A percentile compares a stretch with the other conserved stretches of the same genome.
Evolutionary conservation across 53 echinoderm and acorn worm species (phyloP).

Genomic region (Actinopyga echinites): DNA sequence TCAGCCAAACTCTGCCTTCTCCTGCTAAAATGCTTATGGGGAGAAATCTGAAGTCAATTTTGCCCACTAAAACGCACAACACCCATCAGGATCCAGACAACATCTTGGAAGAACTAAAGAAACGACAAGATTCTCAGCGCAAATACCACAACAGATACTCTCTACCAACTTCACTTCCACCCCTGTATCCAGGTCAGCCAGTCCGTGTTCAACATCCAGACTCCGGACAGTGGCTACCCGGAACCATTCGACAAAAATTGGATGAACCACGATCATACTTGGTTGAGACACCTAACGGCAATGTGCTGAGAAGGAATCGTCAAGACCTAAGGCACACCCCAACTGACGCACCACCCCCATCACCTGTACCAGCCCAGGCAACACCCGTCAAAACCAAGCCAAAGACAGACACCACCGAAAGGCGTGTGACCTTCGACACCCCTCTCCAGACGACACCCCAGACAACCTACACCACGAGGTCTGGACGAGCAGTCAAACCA

Average conservation of each 20-base stretch:
- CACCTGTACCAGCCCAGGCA: neutral
- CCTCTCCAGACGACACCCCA: neutral
- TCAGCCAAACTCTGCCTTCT: neutral
- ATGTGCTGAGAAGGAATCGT: neutral
- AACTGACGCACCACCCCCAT: neutral
- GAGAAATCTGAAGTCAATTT: neutral
- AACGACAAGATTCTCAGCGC: slow-evolving; percentile 9
- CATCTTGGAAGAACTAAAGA: slow-evolving; percentile 13
- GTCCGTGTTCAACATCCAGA: slow-evolving; percentile 17
- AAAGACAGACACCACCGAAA: neutral
- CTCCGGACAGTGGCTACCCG: slow-evolving; percentile 15
- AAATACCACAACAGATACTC: slow-evolving; percentile 2
- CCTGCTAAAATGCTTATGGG: slow-evolving; percentile 21
- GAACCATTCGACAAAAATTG: neutral
- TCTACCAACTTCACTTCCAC: neutral
- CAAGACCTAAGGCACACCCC: slow-evolving; percentile 18
- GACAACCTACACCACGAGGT: neutral
- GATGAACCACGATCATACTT: slow-evolving; percentile 17
- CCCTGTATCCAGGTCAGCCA: slow-evolving; percentile 21
- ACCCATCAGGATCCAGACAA: neutral
- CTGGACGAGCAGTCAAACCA: neutral
- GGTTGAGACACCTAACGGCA: slow-evolving; percentile 25
- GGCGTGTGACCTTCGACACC: neutral
- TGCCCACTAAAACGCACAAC: neutral
- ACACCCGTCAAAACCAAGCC: neutral